These are phyloP conservation scores for Xanthia togata DNA, from an alignment of 2,888 invertebrate genomes.

Conservation along the genomic window DNA sequence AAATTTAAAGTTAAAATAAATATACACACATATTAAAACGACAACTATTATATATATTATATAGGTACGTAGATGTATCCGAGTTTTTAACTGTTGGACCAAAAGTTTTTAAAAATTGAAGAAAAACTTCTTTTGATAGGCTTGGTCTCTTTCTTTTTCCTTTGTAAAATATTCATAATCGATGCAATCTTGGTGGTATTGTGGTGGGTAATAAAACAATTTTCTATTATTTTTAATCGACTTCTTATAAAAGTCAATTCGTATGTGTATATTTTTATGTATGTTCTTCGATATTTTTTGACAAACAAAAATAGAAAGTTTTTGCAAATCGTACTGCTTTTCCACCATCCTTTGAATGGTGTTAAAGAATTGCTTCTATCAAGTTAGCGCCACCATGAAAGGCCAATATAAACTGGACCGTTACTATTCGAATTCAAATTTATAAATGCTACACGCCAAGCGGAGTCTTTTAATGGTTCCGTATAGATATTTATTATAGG, in stretches of 20 bases:
- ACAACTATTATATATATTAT: no score
- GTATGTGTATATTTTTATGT: no score
- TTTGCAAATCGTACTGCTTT: background rate
- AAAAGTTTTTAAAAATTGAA: background rate
- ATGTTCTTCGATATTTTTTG: no score
- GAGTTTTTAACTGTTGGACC: background rate
- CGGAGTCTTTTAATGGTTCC: conserved; percentile 54
- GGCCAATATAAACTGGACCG: conserved; percentile 28
- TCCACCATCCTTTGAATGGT: background rate
- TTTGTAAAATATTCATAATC: background rate
- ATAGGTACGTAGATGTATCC: no score
- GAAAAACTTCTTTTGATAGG: background rate
- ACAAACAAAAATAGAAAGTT: background rate
- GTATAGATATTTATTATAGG: conserved; percentile 57
- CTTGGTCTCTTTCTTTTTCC: background rate
- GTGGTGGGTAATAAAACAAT: no score
- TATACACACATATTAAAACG: no score
- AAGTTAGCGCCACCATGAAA: background rate
- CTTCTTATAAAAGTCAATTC: no score
- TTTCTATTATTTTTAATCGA: no score
- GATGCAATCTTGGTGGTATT: background rate
- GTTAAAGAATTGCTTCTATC: background rate
- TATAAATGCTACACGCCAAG: conserved; percentile 31
- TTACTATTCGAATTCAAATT: conserved; percentile 16
- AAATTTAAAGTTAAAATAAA: no score